Evolutionary conservation across 1,140 invertebrate species (phyloP).

Genomic region (Telenomus remus): DNA sequence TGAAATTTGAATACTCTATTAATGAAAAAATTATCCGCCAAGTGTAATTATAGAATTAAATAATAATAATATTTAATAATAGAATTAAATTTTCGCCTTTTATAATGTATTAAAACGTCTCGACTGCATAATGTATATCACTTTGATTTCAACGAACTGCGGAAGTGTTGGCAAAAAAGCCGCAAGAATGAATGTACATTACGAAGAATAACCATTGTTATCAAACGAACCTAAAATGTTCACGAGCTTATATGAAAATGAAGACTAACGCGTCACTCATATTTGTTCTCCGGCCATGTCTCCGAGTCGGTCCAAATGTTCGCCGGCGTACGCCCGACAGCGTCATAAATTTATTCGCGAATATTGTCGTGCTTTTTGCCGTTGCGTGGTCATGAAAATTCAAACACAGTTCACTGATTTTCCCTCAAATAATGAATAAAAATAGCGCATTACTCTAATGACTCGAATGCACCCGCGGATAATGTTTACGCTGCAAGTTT

Average conservation of each 20-base stretch:
- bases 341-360: constrained; percentile 41
- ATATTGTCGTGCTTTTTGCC: constrained; percentile 7
- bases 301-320: constrained; percentile 26
- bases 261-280: constrained; percentile 43
- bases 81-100: too few species aligned
- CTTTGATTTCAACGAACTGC: too few species aligned
- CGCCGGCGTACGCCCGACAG: constrained; percentile 13
- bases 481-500: too few species aligned
- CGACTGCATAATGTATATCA: too few species aligned
- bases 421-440: constrained; percentile 38
- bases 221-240: constrained; percentile 47
- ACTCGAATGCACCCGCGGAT: constrained; percentile 12
- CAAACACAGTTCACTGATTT: constrained; percentile 34
- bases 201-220: constrained; percentile 48
- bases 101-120: too few species aligned
- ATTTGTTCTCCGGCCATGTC: constrained; percentile 14
- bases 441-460: constrained; percentile 37
- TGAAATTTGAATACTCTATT: too few species aligned
- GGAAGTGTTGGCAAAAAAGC: too few species aligned
- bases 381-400: constrained; percentile 17
- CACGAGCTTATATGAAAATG: constrained; percentile 48
- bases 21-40: too few species aligned
- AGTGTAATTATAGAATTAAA: too few species aligned
- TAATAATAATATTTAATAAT: too few species aligned
- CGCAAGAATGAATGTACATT: constrained; percentile 37